Conservation (phyloP, 2,888 invertebrate species). For the Metacarcinus magister region DNA sequence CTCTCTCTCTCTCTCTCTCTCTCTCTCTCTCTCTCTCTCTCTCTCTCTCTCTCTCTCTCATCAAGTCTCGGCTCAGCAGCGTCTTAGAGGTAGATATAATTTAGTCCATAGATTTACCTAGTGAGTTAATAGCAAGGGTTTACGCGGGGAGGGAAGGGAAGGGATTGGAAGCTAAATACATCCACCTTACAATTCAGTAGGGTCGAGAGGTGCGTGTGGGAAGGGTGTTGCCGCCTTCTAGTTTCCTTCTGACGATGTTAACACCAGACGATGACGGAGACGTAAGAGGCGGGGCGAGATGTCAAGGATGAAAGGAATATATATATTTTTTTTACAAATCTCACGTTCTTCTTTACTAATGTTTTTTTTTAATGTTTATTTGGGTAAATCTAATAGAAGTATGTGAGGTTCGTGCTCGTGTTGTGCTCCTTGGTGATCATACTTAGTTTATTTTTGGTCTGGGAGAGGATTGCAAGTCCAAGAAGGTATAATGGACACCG, state of each 20-base stretch:
- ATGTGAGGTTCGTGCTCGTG: not conserved
- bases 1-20: slow-evolving; percentile 47
- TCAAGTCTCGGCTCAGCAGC: slow-evolving; percentile 48
- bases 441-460: not conserved
- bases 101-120: slow-evolving; percentile 47
- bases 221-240: not conserved
- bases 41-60: slow-evolving; percentile 54
- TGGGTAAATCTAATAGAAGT: not conserved
- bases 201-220: not conserved
- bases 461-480: not conserved
- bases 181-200: slow-evolving; percentile 21
- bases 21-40: slow-evolving; percentile 56
- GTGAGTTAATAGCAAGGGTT: slow-evolving; percentile 44
- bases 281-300: not conserved
- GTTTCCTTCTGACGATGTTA: not conserved
- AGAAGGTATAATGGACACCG: not conserved
- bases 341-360: not conserved
- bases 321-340: not conserved
- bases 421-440: not conserved
- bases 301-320: not conserved
- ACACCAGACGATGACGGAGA: not conserved
- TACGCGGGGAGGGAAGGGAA: not conserved
- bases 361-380: not conserved
- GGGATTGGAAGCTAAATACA: slow-evolving; percentile 41
- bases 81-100: slow-evolving; percentile 37